Evolutionary conservation across 2,888 invertebrate genomes (phyloP), one percentile per base, ranked within the genome.

Genomic region (Chloroclystis v-ata): DNA sequence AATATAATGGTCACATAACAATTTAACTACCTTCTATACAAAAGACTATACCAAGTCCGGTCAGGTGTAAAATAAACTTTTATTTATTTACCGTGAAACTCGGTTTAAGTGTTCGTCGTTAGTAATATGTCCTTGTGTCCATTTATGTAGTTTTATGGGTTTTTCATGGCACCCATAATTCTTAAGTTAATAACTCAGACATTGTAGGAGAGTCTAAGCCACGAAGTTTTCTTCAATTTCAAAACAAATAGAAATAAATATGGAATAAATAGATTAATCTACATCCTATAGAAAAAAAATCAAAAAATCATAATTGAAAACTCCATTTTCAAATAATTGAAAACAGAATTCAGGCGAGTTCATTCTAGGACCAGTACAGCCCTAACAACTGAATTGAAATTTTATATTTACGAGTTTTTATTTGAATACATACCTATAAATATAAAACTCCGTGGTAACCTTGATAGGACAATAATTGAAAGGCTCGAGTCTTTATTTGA

Each of bases 81-180:
- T 40, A 47, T 52, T 52, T 52, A 52, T 52, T 44, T 47, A 43
- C 50, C 50, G 43, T 46, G 50, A 56, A 52, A 53, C 52, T 42
- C 47, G 47, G 43, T 52, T 49, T 54, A 48, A 53, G 42, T 44
- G 40, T 46, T 41, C 41, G 47, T 59, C 60, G 55, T 55, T 52
- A 57, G 35, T 35, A 49, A 43, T 35, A 32, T 53, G 62, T 59
- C 71, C 67, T 69, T 65, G 60, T 43, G 47, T 48, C 51, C 42
- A 29, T 65, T 54, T 49, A 52, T 30, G 49, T 39, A n/a, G 44
- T 37, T 62, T 65, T 57, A 60, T 48, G 46, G 43, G 53, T 37
- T 60, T 65, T 68, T 65, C 65, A 69, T 59, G 67, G 53, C 59
- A 49, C 42, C 52, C 54, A 61, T 69, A 57, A 67, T 60, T 61